Percentiles rank a stretch among this genome's conserved stretches.
These are phyloP conservation scores for Lutjanus campechanus DNA, from an alignment of 2,797 vertebrate genomes.

Conservation along the genomic window DNA sequence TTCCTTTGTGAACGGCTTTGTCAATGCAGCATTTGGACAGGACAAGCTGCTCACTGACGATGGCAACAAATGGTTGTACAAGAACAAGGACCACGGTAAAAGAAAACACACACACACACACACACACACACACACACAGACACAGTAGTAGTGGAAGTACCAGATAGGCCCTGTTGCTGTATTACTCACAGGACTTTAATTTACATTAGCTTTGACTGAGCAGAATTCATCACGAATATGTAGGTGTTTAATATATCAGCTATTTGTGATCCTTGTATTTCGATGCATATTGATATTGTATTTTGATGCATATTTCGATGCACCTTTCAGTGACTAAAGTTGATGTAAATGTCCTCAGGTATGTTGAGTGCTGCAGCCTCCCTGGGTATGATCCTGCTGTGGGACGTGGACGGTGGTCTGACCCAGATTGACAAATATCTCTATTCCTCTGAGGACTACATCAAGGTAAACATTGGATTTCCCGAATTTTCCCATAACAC, in stretches of 20 bases:
- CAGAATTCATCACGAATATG: too few relatives aligned
- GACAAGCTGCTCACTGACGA: conserved; percentile 98
- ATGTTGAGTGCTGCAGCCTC: conserved; percentile 99
- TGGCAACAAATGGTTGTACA: conserved; percentile 99
- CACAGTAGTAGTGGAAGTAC: not conserved
- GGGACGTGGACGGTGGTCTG: conserved; percentile 98
- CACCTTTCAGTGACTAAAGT: not conserved
- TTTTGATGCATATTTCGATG: too few relatives aligned
- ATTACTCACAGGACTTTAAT: not conserved
- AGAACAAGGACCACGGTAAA: conserved; percentile 99
- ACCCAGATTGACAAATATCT: conserved; percentile 99
- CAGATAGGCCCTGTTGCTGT: not conserved
- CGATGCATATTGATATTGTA: not conserved
- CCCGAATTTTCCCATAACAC: not conserved
- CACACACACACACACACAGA: not conserved
- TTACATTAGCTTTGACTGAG: not conserved
- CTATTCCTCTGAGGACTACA: conserved; percentile 98
- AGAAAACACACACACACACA: not conserved
- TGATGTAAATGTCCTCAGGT: conserved; percentile 79
- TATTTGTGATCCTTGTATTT: not conserved
- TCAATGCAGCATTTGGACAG: conserved; percentile 98
- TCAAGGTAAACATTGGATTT: conserved; percentile 90
- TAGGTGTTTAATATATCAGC: not conserved
- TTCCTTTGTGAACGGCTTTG: conserved; percentile 98
- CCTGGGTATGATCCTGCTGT: conserved; percentile 95